Base-by-base conservation (phyloP, 2,797 vertebrate species). In the Heterohyrax brucei region DNA sequence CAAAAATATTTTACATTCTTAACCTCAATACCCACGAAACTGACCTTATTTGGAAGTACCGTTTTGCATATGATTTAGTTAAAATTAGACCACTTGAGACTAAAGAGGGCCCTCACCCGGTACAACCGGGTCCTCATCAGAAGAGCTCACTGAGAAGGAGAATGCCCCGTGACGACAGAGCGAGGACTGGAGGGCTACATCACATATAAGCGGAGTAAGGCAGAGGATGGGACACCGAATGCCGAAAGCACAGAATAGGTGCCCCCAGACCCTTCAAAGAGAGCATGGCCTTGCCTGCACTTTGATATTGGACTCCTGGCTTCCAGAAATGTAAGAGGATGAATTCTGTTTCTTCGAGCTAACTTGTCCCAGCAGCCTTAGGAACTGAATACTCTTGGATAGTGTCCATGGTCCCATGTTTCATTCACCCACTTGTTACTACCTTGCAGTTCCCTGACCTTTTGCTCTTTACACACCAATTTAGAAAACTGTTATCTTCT, bases 331-430 rank as follows among this genome's bases (percentile, higher is more conserved):
- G 70, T 39, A 14, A 39, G 70, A 39, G 70, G 19, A 72, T 39
- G 6, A 33, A 72, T 39, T 72, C 28, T 70, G 8, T 70, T n/a
- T 28, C 5, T 33, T 72, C 39, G 70, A 39, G 68, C 6, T 70
- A 18, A 33, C 18, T 70, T 70, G n/a, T 70, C 16, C 18, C 19
- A 33, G 70, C 70, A 72, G 26, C 10, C 18, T 6, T 72, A 21
- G n/a, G 26, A 18, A 72, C 39, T 18, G 5, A 22, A 72, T 33
- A 72, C 26, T 14, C 53, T 16, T 56, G 53, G 13, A 16, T 61
- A 24, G 1, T n/a, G n/a, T 26, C n/a, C 3, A 2, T 0, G 0
- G 33, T 9, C 53, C 30, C 53, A 3, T 7, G 13, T n/a, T 30
- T 26, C 26, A 56, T 56, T 62, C 10, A 59, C 12, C 59, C 28